These are phyloP conservation scores for Lacerta bilineata DNA, from an alignment of 2,797 vertebrate species.

Conservation along the genomic window DNA sequence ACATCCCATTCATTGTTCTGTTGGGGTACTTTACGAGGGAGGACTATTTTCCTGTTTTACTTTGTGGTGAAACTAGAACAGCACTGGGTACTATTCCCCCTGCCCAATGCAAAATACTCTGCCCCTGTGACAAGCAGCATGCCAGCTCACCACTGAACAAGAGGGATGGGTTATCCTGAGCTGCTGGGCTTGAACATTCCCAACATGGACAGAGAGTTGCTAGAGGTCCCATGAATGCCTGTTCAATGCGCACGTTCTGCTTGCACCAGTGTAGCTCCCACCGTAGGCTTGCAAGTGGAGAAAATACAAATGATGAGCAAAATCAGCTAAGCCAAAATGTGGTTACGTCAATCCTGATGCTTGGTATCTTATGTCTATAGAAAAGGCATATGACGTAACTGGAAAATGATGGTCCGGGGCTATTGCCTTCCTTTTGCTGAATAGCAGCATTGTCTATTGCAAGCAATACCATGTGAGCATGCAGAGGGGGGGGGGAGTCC, in stretches of 20 bases:
- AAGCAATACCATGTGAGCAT: slow-evolving; percentile 68
- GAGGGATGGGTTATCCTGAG: too few relatives aligned
- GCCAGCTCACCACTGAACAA: not conserved
- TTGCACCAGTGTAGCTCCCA: slow-evolving; percentile 55
- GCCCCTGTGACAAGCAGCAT: not conserved
- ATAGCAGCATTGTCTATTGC: slow-evolving; percentile 58
- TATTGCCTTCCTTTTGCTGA: slow-evolving; percentile 62
- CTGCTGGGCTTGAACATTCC: not conserved
- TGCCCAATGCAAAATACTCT: not conserved
- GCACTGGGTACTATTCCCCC: not conserved
- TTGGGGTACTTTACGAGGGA: not conserved
- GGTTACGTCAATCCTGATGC: not conserved
- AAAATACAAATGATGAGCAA: slow-evolving; percentile 18
- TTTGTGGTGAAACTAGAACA: too few relatives aligned
- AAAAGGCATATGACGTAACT: slow-evolving; percentile 59
- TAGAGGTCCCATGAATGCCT: not conserved
- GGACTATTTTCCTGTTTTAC: not conserved
- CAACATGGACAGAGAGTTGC: not conserved
- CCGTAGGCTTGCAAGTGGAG: slow-evolving; percentile 43
- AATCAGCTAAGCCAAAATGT: not conserved
- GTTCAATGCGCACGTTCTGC: not conserved
- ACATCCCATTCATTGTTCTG: too few relatives aligned
- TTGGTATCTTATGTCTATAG: not conserved
- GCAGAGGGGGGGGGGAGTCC: slow-evolving; percentile 72
- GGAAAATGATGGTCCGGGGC: slow-evolving; percentile 55